phyloP scores from a whole-genome alignment of 2,888 invertebrate species.

The Melinaea menophilus region DNA sequence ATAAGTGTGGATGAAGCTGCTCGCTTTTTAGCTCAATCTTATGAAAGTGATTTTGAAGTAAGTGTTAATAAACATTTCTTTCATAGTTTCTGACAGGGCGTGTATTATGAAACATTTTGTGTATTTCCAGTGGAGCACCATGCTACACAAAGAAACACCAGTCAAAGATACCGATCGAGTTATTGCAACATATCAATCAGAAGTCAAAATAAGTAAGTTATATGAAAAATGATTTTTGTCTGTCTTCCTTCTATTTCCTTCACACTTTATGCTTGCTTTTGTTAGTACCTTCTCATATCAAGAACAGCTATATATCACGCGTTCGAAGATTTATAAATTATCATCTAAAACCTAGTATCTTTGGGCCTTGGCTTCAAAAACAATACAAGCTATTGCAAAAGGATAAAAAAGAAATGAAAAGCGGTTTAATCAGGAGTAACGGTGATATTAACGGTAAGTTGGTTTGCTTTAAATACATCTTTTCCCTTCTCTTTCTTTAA shows the following conservation, averaged over 20 bases:
- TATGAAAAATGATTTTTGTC: not conserved
- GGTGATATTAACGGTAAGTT: not conserved
- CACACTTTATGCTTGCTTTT: conserved; percentile 11
- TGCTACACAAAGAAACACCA: conserved; percentile 14
- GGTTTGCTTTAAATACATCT: not conserved
- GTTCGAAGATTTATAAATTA: conserved; percentile 10
- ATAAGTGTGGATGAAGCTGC: conserved; percentile 67
- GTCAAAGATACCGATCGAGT: conserved; percentile 21
- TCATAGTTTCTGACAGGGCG: not conserved
- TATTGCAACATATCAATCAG: conserved; percentile 25
- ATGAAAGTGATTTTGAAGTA: conserved; percentile 68
- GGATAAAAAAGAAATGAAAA: conserved; percentile 3
- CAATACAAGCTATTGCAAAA: conserved; percentile 4
- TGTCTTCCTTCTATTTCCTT: not conserved
- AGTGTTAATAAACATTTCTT: conserved; percentile 26
- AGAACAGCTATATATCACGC: not conserved
- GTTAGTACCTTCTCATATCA: conserved; percentile 8
- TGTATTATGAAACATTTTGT: not conserved
- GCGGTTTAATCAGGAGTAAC: not conserved
- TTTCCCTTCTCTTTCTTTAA: too few relatives aligned
- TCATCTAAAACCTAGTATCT: conserved; percentile 6
- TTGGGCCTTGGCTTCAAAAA: conserved; percentile 13
- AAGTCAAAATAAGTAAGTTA: conserved; percentile 29
- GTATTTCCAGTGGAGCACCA: conserved; percentile 39
- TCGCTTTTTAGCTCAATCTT: conserved; percentile 57